phyloP scores from a whole-genome alignment of 2,113 vertebrate species.

The Macaca mulatta region DNA sequence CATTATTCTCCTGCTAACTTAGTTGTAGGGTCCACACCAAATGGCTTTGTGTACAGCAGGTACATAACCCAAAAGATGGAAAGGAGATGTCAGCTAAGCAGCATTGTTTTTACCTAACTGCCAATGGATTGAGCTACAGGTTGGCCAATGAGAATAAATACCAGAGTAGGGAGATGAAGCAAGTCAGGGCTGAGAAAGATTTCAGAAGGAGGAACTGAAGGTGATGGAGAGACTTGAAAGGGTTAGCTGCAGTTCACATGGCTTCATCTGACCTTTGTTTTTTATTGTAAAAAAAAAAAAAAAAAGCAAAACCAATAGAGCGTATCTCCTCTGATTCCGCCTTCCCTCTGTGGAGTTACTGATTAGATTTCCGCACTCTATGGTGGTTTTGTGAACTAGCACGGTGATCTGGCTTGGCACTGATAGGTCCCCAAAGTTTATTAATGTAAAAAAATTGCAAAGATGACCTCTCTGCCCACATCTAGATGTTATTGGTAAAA shows the following conservation, averaged over 20 bases:
- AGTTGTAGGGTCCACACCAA: background rate
- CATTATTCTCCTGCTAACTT: background rate
- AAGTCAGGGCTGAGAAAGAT: background rate
- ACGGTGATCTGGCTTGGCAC: background rate
- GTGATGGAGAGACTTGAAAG: too few relatives aligned
- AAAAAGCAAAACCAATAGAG: background rate
- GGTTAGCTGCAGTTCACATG: background rate
- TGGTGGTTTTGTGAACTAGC: background rate
- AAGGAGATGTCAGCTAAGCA: background rate
- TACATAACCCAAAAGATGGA: background rate
- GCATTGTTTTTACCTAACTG: background rate
- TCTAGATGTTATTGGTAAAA: background rate
- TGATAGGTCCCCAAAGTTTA: background rate
- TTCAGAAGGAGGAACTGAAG: background rate
- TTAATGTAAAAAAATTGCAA: constrained; percentile 28
- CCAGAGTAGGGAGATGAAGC: background rate
- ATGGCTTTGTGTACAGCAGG: background rate
- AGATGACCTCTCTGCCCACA: background rate
- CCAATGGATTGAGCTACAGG: background rate
- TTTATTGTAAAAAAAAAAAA: background rate
- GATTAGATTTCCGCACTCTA: background rate
- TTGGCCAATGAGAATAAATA: background rate
- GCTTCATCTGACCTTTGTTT: background rate
- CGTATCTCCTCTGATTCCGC: background rate
- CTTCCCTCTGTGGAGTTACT: background rate